Base-by-base conservation (phyloP, 1,140 invertebrate genomes). In the Anastrepha obliqua region DNA sequence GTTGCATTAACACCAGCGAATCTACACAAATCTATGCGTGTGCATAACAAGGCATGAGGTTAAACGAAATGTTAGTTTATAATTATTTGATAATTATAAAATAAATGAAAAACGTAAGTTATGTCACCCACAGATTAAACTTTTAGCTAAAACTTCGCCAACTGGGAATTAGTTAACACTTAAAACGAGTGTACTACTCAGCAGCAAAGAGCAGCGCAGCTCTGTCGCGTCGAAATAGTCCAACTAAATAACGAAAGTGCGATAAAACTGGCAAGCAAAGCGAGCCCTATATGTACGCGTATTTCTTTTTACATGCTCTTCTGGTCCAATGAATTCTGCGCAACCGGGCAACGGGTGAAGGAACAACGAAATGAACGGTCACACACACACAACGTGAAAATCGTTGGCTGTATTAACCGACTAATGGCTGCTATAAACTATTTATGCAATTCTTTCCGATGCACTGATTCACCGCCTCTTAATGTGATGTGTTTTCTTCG, bases 321-420 rank as follows among this genome's bases (percentile, higher is more conserved):
- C n/a, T 15, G 42, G 39, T 44, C 11, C 15, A 17, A n/a, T 7
- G 42, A 6, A 2, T n/a, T 2, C 42, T n/a, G 17, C 3, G 2
- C 13, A 74, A 81, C 13, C 9, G 74, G 47, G 51, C 51, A n/a
- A 51, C 74, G 51, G 47, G n/a, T 20, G 17, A n/a, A n/a, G 47
- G 6, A 20, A 29, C 17, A 51, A 81, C 7, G 47, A 11, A 20
- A 55, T 4, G 17, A 29, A 81, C 74, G 47, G 44, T 44, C 44
- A 81, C 74, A 81, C 74, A 81, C 47, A 81, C 74, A 42, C 74
- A 81, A 81, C 74, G 74, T 6, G 74, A 81, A 81, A 81, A 55
- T 81, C 42, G 44, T 81, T 81, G 15, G 3, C 74, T 81, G n/a
- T 81, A 3, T n/a, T 81, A n/a, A 81, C 17, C 74, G 47, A 81